Evolutionary conservation across 2,797 vertebrate genomes (phyloP).

Genomic region (Ceryle rudis): DNA sequence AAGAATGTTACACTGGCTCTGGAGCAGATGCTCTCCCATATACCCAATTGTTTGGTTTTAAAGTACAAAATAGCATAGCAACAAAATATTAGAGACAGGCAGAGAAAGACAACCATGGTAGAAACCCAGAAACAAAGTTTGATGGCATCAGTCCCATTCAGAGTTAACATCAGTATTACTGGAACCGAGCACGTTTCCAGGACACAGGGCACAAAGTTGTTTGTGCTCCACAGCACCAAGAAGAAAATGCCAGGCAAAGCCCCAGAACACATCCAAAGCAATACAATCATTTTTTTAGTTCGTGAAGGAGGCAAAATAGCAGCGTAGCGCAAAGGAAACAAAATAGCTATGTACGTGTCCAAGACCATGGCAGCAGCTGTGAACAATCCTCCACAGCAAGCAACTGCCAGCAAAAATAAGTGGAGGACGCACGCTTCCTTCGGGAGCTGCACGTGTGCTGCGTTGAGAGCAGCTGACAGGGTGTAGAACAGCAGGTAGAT

Average conservation of each 20-base stretch:
- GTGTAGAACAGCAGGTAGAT: slow-evolving; percentile 80
- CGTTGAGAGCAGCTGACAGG: slow-evolving; percentile 74
- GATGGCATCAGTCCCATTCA: slow-evolving; percentile 69
- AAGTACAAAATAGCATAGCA: slow-evolving; percentile 78
- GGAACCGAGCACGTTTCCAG: slow-evolving; percentile 78
- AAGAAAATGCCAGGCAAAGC: slow-evolving; percentile 75
- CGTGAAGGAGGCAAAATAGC: slow-evolving; percentile 76
- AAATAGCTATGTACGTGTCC: slow-evolving; percentile 81
- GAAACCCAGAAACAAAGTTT: slow-evolving; percentile 80
- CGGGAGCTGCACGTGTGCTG: slow-evolving; percentile 65
- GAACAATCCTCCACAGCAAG: slow-evolving; percentile 80
- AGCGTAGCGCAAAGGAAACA: slow-evolving; percentile 79
- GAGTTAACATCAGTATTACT: slow-evolving; percentile 75
- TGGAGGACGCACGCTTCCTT: slow-evolving; percentile 75
- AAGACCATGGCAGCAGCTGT: slow-evolving; percentile 81
- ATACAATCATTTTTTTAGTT: slow-evolving; percentile 70
- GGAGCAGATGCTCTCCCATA: slow-evolving; percentile 75
- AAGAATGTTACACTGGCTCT: slow-evolving; percentile 83
- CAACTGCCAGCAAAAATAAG: slow-evolving; percentile 75
- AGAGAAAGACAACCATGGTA: slow-evolving; percentile 71
- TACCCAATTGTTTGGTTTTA: slow-evolving; percentile 76
- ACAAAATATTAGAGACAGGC: slow-evolving; percentile 78
- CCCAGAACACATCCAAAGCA: slow-evolving; percentile 74
- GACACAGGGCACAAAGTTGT: slow-evolving; percentile 54
- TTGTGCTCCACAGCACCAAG: slow-evolving; percentile 70